Evolutionary conservation across 2,888 invertebrate genomes (phyloP), one percentile per base, ranked within the genome.

Genomic region (Oscheius sp.): DNA sequence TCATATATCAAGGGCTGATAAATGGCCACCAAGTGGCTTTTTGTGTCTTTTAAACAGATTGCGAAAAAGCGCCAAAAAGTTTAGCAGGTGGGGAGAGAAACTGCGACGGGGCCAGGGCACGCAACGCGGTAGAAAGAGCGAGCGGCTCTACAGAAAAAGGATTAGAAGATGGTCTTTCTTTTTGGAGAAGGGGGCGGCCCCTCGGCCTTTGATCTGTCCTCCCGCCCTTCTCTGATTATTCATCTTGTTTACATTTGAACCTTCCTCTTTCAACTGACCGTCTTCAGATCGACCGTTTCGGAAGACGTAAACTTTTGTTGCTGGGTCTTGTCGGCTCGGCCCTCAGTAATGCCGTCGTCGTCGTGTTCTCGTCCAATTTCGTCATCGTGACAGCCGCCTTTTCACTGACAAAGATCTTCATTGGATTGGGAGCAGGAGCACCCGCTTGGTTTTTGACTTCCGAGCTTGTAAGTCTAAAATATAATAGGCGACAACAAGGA

Each of bases 361-460:
- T 80, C 0, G 64, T 82, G 3, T 85, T 85, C 68, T 76, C 77
- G 5, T 52, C 73, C 2, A 77, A 69, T 72, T 76, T 76, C 69
- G 27, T 72, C 1, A 18, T 81, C 0, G 81, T 81, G 16, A 69
- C 80, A 7, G 52, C 77, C 0, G 78, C 78, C 58, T 80, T 85
- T 63, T 78, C 82, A 1, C 72, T 75, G 12, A 83, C 83, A 0
- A 84, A 84, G 72, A 56, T 59, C 9, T 84, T 81, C 29, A 84
- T 84, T 58, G 83, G 86, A 35, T 72, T 87, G n/a, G 86, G 86
- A 9, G 86, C 86, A 35, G 87, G 87, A 6, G 87, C 84, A 1
- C 87, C 87, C 0, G 86, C 87, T 0, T 87, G 87, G 87, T 87
- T 87, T 74, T 76, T 87, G 59, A 87, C 86, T 9, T 87, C 87